Evolutionary conservation across 1,140 invertebrate genomes (phyloP).

Genomic region (Calycopis cecrops): DNA sequence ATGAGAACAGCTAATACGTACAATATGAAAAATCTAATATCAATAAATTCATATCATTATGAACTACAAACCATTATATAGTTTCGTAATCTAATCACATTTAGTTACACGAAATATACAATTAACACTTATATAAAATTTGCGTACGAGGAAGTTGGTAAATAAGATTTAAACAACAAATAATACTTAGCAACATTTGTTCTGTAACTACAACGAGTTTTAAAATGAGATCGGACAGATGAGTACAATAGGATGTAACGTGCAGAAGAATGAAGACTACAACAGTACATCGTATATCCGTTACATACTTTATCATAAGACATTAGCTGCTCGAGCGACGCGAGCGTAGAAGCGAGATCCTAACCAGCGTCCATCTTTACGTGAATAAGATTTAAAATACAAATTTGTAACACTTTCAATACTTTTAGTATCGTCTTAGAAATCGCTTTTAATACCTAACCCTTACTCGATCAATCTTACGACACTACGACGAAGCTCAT

Average conservation of each 20-base stretch:
- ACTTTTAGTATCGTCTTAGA: slow-evolving; percentile 63
- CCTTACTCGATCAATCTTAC: slow-evolving; percentile 60
- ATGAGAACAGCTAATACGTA: neutral
- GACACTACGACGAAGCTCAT: slow-evolving; percentile 67
- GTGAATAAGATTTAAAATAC: slow-evolving; percentile 45
- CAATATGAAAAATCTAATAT: slow-evolving; percentile 24
- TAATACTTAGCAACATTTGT: neutral
- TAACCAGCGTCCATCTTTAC: slow-evolving; percentile 23
- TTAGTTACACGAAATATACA: slow-evolving; percentile 48
- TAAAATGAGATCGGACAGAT: too few species aligned
- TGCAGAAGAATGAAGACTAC: too few species aligned
- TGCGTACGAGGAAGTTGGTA: slow-evolving; percentile 17
- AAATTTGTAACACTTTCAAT: slow-evolving; percentile 72
- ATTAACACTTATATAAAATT: slow-evolving; percentile 39
- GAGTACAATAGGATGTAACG: too few species aligned
- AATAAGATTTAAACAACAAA: slow-evolving; percentile 15
- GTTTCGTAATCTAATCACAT: slow-evolving; percentile 58
- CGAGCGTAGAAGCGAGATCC: slow-evolving; percentile 26
- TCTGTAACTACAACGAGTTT: too few species aligned
- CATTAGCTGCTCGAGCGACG: slow-evolving; percentile 22
- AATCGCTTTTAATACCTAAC: slow-evolving; percentile 60
- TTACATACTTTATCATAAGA: slow-evolving; percentile 30
- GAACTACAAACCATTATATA: slow-evolving; percentile 55
- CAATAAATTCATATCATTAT: slow-evolving; percentile 36
- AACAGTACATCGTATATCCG: too few species aligned